A percentile compares a stretch with the other conserved stretches of the same genome.
These are phyloP conservation scores for Ceratosolen fusciceps DNA, from an alignment of 1,140 invertebrate genomes.

Conservation along the genomic window DNA sequence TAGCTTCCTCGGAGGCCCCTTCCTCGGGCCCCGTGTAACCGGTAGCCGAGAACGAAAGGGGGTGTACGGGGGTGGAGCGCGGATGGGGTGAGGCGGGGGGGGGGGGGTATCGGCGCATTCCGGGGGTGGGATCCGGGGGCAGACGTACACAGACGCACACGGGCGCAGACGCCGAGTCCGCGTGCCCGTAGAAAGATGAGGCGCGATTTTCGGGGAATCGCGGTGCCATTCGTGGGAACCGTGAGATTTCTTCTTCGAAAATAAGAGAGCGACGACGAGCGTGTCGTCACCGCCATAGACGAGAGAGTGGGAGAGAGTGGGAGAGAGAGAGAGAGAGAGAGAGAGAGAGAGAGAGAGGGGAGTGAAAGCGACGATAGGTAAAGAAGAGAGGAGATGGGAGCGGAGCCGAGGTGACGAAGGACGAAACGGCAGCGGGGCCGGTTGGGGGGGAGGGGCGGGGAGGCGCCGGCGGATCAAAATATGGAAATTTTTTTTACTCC, in stretches of 20 bases:
- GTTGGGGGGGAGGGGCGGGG: too few relatives aligned
- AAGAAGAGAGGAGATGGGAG: not conserved
- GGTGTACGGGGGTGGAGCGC: not conserved
- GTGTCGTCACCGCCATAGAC: not conserved
- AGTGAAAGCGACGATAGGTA: conserved; percentile 5
- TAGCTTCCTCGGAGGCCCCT: not conserved
- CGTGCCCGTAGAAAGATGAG: conserved; percentile 48
- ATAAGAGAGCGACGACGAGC: conserved; percentile 41
- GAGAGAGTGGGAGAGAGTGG: not conserved
- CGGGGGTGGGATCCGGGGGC: not conserved
- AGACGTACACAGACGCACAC: not conserved
- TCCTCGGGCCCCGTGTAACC: not conserved
- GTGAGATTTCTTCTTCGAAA: conserved; percentile 44
- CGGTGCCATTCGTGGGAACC: conserved; percentile 45
- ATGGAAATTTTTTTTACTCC: conserved; percentile 30
- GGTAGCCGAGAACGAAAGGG: conserved; percentile 14
- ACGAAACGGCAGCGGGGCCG: too few relatives aligned
- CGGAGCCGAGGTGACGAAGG: not conserved
- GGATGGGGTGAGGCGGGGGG: not conserved
- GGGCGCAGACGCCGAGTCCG: too few relatives aligned
- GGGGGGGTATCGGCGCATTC: not conserved
- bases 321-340: not conserved
- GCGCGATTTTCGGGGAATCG: conserved; percentile 44
- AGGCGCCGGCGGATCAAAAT: conserved; percentile 5
- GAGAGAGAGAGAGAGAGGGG: not conserved